A percentile compares a stretch with the other conserved stretches of the same genome.
Conservation (phyloP, 1,140 invertebrate species). For the Pteromalus puparum region DNA sequence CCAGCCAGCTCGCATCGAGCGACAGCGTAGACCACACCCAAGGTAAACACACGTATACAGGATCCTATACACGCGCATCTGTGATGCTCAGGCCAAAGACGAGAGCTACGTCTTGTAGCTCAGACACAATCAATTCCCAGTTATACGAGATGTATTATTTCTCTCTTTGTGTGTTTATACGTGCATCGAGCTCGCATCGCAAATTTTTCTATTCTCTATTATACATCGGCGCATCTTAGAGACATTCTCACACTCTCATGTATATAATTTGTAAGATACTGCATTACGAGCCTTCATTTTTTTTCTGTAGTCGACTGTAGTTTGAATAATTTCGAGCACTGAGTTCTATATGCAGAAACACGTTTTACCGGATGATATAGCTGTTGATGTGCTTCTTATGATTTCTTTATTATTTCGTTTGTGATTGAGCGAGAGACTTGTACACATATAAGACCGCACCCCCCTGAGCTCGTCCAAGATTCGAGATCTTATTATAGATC, state of each 20-base stretch:
- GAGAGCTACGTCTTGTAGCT: neutral
- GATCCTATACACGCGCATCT: neutral
- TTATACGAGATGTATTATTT: neutral
- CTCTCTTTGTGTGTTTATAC: neutral
- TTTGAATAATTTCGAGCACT: neutral
- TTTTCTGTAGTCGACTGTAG: neutral
- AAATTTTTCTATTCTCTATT: too few relatives aligned
- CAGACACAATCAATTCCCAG: neutral
- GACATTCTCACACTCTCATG: too few relatives aligned
- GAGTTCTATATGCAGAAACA: neutral
- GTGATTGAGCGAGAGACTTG: neutral
- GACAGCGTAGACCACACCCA: constrained; percentile 72
- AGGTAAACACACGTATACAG: constrained; percentile 62
- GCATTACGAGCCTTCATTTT: neutral
- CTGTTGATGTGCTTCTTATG: neutral
- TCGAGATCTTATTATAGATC: too few relatives aligned
- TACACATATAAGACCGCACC: too few relatives aligned
- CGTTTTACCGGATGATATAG: neutral
- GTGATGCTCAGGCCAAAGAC: neutral
- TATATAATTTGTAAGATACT: too few relatives aligned
- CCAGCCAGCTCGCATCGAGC: constrained; percentile 66
- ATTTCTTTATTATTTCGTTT: neutral
- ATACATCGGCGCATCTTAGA: too few relatives aligned
- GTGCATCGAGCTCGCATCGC: neutral
- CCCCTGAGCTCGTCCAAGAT: too few relatives aligned